Evolutionary conservation across 2,888 invertebrate species (phyloP).

Genomic region (Papilio elwesi): DNA sequence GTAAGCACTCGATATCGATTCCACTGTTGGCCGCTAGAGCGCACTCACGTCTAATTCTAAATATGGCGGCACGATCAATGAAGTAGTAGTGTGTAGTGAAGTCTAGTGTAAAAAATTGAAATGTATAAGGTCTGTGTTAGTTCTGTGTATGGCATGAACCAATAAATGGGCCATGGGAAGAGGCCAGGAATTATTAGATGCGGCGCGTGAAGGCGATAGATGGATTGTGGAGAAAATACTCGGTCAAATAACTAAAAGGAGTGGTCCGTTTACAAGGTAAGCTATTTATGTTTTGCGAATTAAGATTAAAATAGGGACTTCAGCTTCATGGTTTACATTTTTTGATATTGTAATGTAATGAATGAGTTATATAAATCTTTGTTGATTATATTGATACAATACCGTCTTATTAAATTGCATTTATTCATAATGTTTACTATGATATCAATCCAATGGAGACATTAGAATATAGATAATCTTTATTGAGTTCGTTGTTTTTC

Average conservation of each 20-base stretch:
- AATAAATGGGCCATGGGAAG: conserved; percentile 92
- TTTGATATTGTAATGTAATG: conserved; percentile 2
- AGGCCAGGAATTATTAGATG: conserved; percentile 98
- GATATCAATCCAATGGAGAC: conserved; percentile 22
- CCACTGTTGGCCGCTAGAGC: conserved; percentile 75
- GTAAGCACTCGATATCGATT: conserved; percentile 63
- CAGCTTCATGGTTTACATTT: conserved; percentile 11
- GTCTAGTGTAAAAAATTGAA: conserved; percentile 80
- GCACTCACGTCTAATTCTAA: conserved; percentile 79
- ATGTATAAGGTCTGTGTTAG: conserved; percentile 76
- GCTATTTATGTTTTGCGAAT: conserved; percentile 60
- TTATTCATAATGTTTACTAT: conserved; percentile 39
- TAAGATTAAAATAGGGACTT: conserved; percentile 28
- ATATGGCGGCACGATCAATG: conserved; percentile 92
- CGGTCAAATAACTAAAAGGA: conserved; percentile 94
- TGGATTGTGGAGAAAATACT: conserved; percentile 95
- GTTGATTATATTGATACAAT: neutral
- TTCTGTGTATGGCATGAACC: conserved; percentile 74
- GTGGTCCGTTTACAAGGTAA: conserved; percentile 96
- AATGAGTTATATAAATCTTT: neutral
- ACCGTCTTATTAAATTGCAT: neutral
- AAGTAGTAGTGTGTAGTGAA: conserved; percentile 84
- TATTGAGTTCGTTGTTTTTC: conserved; percentile 20
- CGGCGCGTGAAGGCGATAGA: conserved; percentile 96
- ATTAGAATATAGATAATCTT: conserved; percentile 15